Evolutionary conservation across 2,888 invertebrate species (phyloP).

Genomic region (Mayetiola destructor): DNA sequence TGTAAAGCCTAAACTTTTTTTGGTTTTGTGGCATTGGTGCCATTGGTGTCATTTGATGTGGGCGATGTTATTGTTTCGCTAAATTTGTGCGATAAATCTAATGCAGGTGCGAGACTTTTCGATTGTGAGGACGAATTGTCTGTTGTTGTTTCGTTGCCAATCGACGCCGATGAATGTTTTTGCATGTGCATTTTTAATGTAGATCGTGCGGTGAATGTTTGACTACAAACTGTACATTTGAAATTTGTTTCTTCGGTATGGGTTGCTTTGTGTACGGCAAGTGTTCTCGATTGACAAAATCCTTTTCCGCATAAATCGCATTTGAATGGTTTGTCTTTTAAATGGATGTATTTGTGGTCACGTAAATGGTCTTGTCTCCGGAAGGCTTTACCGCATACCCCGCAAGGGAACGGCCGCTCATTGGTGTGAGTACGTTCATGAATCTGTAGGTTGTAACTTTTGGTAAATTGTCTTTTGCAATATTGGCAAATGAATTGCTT

Average conservation of each 20-base stretch:
- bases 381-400: slow-evolving; percentile 92
- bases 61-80: not conserved
- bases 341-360: slow-evolving; percentile 92
- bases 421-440: slow-evolving; percentile 96
- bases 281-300: slow-evolving; percentile 91
- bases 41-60: slow-evolving; percentile 23
- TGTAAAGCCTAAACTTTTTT: slow-evolving; percentile 56
- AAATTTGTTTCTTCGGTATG: slow-evolving; percentile 89
- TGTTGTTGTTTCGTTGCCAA: not conserved
- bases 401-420: slow-evolving; percentile 90
- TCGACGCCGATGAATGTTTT: slow-evolving; percentile 46
- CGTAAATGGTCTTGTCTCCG: slow-evolving; percentile 85
- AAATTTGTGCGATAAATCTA: slow-evolving; percentile 41
- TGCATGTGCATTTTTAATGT: slow-evolving; percentile 81
- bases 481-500: slow-evolving; percentile 94
- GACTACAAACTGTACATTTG: slow-evolving; percentile 77
- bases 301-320: slow-evolving; percentile 95
- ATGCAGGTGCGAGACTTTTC: slow-evolving; percentile 26
- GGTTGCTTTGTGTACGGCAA: slow-evolving; percentile 89
- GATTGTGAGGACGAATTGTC: slow-evolving; percentile 14
- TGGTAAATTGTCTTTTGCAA: slow-evolving; percentile 93
- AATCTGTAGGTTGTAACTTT: slow-evolving; percentile 93
- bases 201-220: slow-evolving; percentile 83
- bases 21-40: slow-evolving; percentile 22
- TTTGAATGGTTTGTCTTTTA: slow-evolving; percentile 96